Evolutionary conservation across 2,113 vertebrate species (phyloP).

Genomic region (Heterochromis multidens): DNA sequence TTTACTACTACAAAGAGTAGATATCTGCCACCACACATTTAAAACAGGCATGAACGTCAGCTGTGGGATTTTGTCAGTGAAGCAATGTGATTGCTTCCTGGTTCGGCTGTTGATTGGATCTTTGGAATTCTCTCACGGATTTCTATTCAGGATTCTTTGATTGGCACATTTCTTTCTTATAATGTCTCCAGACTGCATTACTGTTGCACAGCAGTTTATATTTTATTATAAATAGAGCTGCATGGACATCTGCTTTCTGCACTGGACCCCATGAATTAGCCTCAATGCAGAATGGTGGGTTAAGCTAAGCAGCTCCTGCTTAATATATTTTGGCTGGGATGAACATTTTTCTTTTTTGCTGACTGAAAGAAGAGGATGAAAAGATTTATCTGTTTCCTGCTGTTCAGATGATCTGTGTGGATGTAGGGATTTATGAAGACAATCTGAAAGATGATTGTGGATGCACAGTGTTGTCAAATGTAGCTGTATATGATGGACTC

Average conservation of each 20-base stretch:
- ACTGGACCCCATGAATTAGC: background rate
- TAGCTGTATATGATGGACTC: background rate
- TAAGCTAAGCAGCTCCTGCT: background rate
- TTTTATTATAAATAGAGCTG: background rate
- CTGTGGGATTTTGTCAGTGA: background rate
- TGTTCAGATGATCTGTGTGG: background rate
- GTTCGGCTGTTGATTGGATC: background rate
- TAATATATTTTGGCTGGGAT: background rate
- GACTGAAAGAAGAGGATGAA: background rate
- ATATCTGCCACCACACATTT: no score
- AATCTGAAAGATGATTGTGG: background rate
- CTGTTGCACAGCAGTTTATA: background rate
- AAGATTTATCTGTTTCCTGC: background rate
- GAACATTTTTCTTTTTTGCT: background rate
- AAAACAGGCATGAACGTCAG: no score
- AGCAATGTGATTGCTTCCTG: background rate
- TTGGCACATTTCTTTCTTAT: background rate
- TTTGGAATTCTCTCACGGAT: background rate
- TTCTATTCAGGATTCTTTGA: background rate
- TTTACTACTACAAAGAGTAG: no score
- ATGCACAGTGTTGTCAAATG: background rate
- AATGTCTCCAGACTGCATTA: background rate
- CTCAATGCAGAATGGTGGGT: background rate
- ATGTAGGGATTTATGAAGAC: background rate
- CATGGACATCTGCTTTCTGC: background rate